Evolutionary conservation across 1,140 invertebrate genomes (phyloP).

Genomic region (Cylas formicarius): DNA sequence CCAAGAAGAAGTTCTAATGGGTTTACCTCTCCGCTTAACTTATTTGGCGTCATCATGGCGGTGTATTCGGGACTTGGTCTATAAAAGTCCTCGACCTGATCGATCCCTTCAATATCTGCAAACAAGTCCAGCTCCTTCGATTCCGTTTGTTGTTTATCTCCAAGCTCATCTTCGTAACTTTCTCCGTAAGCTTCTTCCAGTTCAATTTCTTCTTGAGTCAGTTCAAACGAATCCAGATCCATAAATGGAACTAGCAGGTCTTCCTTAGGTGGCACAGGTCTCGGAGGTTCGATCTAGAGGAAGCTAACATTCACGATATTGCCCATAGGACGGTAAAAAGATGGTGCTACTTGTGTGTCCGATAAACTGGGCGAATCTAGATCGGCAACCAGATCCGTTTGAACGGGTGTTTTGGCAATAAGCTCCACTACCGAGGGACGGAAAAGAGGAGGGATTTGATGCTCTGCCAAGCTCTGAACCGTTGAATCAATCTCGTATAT

Average conservation of each 20-base stretch:
- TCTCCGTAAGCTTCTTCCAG: slow-evolving; percentile 24
- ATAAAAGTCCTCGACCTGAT: slow-evolving; percentile 30
- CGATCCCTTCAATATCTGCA: slow-evolving; percentile 29
- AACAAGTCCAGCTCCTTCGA: slow-evolving; percentile 20
- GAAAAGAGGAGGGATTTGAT: slow-evolving; percentile 43
- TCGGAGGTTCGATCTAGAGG: slow-evolving; percentile 44
- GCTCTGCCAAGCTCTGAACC: slow-evolving; percentile 43
- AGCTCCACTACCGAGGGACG: slow-evolving; percentile 33
- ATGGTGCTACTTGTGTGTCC: slow-evolving; percentile 27
- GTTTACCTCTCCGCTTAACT: background rate
- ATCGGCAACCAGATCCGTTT: slow-evolving; percentile 31
- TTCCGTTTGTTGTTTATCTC: slow-evolving; percentile 21
- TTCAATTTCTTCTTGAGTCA: slow-evolving; percentile 46
- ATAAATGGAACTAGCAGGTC: slow-evolving; percentile 34
- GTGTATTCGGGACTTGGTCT: background rate
- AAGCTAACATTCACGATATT: background rate
- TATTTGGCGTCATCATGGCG: background rate
- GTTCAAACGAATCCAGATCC: slow-evolving; percentile 38
- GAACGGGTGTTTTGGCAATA: slow-evolving; percentile 27
- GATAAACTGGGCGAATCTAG: slow-evolving; percentile 38
- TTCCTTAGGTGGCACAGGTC: slow-evolving; percentile 44
- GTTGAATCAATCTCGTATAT: slow-evolving; percentile 43
- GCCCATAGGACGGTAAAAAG: background rate
- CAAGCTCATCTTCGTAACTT: slow-evolving; percentile 36
- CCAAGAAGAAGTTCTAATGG: background rate